Evolutionary conservation across 2,888 invertebrate genomes (phyloP), one percentile per base, ranked within the genome.

Genomic region (Girardia tigrina): DNA sequence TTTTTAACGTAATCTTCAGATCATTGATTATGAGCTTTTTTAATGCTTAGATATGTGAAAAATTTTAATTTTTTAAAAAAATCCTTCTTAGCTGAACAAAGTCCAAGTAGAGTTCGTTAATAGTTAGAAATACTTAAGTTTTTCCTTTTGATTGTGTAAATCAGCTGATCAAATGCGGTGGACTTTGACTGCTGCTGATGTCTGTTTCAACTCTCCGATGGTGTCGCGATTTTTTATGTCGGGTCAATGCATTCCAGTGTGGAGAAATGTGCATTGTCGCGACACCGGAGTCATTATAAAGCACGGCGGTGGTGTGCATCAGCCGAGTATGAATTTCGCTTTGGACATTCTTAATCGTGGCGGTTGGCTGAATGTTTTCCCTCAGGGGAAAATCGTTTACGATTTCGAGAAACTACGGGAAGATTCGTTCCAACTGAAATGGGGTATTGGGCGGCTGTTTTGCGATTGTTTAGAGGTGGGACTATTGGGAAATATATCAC

Each of bases 381-480:
- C 73, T n/a, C 73, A 73, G 20, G 73, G 73, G 16, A n/a, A 29
- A 20, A 56, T 73, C 23, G 56, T 73, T 4, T 73, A 12, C 23
- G 73, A 26, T 12, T 26, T 42, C 26, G 8, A 36, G 8, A 12
- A 28, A 23, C 28, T 26, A 23, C 8, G n/a, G 12, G 73, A 73
- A 26, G 29, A 16, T n/a, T 23, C 23, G 26, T 29, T 75, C 29
- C 75, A 20, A 1, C 23, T 75, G 16, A 28, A 74, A 23, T 75
- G 75, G 75, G 75, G 75, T 1, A 29, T 75, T 2, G 75, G 75
- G 4, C 74, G 75, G 6, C 28, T 75, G 4, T 27, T 75, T 16
- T 73, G 75, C 16, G 75, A 75, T 75, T 1, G 70, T 1, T 16
- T 26, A 12, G 12, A 14, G 26, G 72, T 71, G 23, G n/a, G n/a